phyloP scores from a whole-genome alignment of 2,113 vertebrate species.

The Grallaria varia region DNA sequence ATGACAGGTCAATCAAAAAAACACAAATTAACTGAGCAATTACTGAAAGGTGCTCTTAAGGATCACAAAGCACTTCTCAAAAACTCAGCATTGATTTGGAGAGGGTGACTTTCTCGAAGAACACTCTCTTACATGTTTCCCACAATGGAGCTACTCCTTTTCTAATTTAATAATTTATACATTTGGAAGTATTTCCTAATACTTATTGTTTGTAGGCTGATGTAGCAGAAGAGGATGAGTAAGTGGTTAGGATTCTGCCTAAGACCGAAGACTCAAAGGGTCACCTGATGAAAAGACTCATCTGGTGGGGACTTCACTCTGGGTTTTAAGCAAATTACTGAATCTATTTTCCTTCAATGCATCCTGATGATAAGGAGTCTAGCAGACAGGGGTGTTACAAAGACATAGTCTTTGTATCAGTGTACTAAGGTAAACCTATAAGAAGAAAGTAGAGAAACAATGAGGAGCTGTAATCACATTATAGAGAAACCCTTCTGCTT shows the following conservation, averaged over 20 bases:
- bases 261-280: neutral
- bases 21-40: neutral
- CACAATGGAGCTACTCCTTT: neutral
- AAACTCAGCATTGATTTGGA: neutral
- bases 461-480: neutral
- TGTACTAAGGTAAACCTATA: neutral
- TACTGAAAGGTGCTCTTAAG: neutral
- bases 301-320: neutral
- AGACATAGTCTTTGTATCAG: neutral
- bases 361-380: neutral
- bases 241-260: neutral
- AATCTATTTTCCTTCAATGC: neutral
- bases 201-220: neutral
- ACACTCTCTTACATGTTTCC: neutral
- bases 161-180: neutral
- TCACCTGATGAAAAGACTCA: too few relatives aligned
- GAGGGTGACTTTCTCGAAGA: neutral
- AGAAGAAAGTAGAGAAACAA: neutral
- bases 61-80: neutral
- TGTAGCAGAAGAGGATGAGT: neutral
- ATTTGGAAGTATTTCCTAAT: neutral
- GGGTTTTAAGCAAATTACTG: neutral
- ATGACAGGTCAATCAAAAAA: neutral
- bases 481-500: neutral
- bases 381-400: neutral